phyloP scores from a whole-genome alignment of 1,140 invertebrate species.

The Brachionus calyciflorus region DNA sequence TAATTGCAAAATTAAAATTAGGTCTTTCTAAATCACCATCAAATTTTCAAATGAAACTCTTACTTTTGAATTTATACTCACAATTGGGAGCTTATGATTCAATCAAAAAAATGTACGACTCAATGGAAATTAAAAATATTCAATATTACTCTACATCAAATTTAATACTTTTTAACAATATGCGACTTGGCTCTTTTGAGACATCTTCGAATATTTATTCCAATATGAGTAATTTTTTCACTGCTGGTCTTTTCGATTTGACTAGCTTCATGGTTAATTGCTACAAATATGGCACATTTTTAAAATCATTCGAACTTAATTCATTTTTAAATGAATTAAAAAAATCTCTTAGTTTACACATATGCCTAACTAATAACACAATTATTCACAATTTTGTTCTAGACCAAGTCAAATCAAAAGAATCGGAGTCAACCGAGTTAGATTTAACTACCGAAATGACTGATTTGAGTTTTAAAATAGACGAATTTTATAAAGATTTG shows the following conservation, averaged over 20 bases:
- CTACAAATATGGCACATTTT: slow-evolving; percentile 41
- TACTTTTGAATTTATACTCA: slow-evolving; percentile 18
- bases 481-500: slow-evolving; percentile 21
- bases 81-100: slow-evolving; percentile 31
- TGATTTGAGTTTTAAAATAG: background rate
- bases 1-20: background rate
- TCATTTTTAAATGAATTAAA: slow-evolving; percentile 10
- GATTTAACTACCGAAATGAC: background rate
- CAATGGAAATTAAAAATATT: slow-evolving; percentile 46
- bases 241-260: background rate
- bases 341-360: slow-evolving; percentile 5
- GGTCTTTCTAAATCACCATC: slow-evolving; percentile 6
- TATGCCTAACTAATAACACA: slow-evolving; percentile 21
- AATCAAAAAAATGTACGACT: slow-evolving; percentile 8
- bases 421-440: background rate
- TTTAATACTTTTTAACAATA: slow-evolving; percentile 5
- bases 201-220: background rate
- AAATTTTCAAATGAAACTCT: slow-evolving; percentile 41
- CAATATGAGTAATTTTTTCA: slow-evolving; percentile 6
- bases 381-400: background rate
- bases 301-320: slow-evolving; percentile 28
- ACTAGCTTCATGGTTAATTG: slow-evolving; percentile 43
- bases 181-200: slow-evolving; percentile 29
- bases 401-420: background rate
- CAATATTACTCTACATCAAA: slow-evolving; percentile 36